phyloP scores from a whole-genome alignment of 2,888 invertebrate genomes.

The Mermis nigrescens region DNA sequence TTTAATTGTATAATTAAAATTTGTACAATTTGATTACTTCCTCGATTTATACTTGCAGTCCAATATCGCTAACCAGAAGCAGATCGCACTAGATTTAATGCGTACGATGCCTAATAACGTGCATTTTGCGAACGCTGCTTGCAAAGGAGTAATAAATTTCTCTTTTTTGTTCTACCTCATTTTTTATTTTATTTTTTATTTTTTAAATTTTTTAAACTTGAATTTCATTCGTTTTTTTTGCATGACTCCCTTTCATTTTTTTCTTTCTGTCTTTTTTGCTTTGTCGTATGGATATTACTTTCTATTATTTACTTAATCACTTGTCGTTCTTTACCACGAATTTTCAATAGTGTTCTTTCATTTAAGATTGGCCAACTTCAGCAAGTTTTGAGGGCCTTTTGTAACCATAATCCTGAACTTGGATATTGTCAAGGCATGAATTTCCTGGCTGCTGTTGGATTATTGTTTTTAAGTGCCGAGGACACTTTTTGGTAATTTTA shows the following conservation, averaged over 20 bases:
- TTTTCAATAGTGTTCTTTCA: background rate
- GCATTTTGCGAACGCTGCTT: conserved; percentile 36
- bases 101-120: conserved; percentile 41
- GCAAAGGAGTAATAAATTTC: conserved; percentile 36
- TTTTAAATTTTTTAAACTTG: background rate
- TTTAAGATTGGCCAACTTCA: conserved; percentile 37
- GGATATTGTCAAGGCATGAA: conserved; percentile 43
- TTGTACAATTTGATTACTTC: too few relatives aligned
- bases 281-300: background rate
- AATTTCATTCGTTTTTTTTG: background rate
- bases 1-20: too few relatives aligned
- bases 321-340: background rate
- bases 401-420: conserved; percentile 38
- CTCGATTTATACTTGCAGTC: too few relatives aligned
- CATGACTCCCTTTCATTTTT: background rate
- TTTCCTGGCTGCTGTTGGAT: conserved; percentile 39
- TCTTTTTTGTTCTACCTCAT: too few relatives aligned
- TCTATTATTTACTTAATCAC: conserved; percentile 1
- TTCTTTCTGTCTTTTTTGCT: too few relatives aligned
- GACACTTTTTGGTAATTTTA: conserved; percentile 41
- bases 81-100: conserved; percentile 39
- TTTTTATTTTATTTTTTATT: conserved; percentile 4
- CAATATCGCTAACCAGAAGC: conserved; percentile 37
- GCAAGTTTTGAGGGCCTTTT: conserved; percentile 39
- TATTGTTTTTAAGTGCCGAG: conserved; percentile 39